These are phyloP conservation scores for Folsomia manolachei DNA, from an alignment of 2,888 invertebrate species.

Conservation along the genomic window DNA sequence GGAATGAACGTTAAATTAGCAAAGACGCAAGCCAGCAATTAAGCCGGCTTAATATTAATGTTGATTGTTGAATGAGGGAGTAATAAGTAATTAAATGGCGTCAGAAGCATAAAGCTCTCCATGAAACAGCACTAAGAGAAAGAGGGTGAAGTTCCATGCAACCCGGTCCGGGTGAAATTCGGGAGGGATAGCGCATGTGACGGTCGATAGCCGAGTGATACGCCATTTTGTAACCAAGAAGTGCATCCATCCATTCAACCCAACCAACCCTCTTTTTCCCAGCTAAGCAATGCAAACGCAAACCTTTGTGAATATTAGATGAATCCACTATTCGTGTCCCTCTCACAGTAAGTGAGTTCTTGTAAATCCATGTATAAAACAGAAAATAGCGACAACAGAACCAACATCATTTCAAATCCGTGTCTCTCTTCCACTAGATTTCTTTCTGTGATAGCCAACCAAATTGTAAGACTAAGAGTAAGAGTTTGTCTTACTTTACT, in stretches of 20 bases:
- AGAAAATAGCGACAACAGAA: too few relatives aligned
- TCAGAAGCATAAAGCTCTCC: not conserved
- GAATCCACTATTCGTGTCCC: too few relatives aligned
- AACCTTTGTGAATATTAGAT: too few relatives aligned
- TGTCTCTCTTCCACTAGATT: too few relatives aligned
- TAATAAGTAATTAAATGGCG: constrained; percentile 7
- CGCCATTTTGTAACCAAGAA: constrained; percentile 2
- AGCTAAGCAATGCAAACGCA: too few relatives aligned
- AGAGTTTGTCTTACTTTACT: too few relatives aligned
- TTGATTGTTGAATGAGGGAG: constrained; percentile 3
- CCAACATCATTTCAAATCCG: too few relatives aligned
- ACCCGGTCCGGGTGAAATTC: not conserved
- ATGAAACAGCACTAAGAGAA: not conserved
- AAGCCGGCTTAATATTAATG: not conserved
- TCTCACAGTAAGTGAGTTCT: too few relatives aligned
- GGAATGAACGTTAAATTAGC: not conserved
- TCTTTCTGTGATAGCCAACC: too few relatives aligned
- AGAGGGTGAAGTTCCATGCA: not conserved
- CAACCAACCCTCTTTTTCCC: not conserved
- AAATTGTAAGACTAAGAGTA: too few relatives aligned
- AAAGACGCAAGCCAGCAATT: not conserved
- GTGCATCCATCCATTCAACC: constrained; percentile 2
- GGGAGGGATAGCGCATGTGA: constrained; percentile 2
- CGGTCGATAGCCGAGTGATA: not conserved
- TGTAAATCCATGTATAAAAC: too few relatives aligned